Percentiles rank a stretch among this genome's conserved stretches.
Conservation (phyloP, 2,888 invertebrate species). For the Drosophila prolongata region DNA sequence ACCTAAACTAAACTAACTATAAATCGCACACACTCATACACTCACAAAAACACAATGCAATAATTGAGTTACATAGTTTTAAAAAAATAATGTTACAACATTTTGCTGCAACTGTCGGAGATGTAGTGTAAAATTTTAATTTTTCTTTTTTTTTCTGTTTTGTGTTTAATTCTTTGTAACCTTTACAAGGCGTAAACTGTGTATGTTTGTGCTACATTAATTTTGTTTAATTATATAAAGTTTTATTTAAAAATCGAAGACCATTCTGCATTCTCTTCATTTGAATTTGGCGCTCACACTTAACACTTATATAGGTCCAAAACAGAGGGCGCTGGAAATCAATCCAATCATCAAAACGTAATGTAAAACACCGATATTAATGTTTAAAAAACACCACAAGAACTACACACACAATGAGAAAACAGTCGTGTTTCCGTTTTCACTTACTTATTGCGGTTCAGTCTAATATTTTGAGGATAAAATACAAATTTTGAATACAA, state of each 20-base stretch:
- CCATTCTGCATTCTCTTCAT: constrained; percentile 32
- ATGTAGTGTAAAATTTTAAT: constrained; percentile 17
- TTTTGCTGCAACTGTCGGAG: constrained; percentile 19
- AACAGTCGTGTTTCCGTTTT: constrained; percentile 13
- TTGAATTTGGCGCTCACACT: constrained; percentile 14
- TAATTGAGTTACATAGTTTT: constrained; percentile 45
- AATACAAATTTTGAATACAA: not conserved
- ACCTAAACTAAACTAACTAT: constrained; percentile 39
- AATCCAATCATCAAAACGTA: constrained; percentile 8
- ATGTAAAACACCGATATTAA: constrained; percentile 28
- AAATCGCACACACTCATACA: constrained; percentile 37
- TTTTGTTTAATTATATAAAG: constrained; percentile 71
- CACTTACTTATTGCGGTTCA: not conserved
- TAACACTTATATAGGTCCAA: constrained; percentile 1
- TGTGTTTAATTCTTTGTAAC: constrained; percentile 37
- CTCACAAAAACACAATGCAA: constrained; percentile 25
- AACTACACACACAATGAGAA: constrained; percentile 4
- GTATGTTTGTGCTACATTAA: constrained; percentile 72
- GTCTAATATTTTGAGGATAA: too few species aligned
- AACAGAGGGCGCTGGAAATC: constrained; percentile 1
- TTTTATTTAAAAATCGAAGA: constrained; percentile 58
- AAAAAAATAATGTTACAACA: constrained; percentile 16
- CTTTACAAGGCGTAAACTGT: constrained; percentile 54
- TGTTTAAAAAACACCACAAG: constrained; percentile 2
- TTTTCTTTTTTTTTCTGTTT: constrained; percentile 10